These are phyloP conservation scores for Cacatua alba DNA, from an alignment of 2,113 vertebrate genomes.

Conservation along the genomic window DNA sequence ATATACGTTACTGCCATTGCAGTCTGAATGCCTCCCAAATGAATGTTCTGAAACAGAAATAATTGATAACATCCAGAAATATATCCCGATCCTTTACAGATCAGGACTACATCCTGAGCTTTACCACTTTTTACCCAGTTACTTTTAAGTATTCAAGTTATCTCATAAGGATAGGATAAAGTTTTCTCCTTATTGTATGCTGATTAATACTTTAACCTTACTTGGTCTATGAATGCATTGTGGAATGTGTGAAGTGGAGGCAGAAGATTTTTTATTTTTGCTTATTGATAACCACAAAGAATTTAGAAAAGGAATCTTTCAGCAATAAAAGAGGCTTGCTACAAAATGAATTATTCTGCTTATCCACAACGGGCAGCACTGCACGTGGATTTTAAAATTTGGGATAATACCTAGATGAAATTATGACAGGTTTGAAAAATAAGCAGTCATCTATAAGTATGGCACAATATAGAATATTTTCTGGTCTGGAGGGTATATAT, in stretches of 20 bases:
- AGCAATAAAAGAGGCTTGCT: background rate
- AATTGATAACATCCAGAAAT: background rate
- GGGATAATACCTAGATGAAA: background rate
- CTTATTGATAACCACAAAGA: background rate
- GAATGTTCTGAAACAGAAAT: background rate
- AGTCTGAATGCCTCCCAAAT: background rate
- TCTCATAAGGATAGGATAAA: background rate
- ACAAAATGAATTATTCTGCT: background rate
- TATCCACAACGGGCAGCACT: background rate
- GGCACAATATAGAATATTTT: background rate
- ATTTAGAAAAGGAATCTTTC: background rate
- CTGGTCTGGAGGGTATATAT: background rate
- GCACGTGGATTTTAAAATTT: background rate
- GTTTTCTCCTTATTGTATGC: background rate
- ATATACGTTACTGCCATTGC: background rate
- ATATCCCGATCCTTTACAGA: background rate
- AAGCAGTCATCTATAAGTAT: background rate
- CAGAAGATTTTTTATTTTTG: background rate
- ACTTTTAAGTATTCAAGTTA: background rate
- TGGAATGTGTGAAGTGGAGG: background rate
- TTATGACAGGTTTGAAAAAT: background rate
- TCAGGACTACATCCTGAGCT: background rate
- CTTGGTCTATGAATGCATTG: background rate
- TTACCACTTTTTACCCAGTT: background rate
- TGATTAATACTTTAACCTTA: background rate